Conservation (phyloP, 2,797 vertebrate genomes). For the Myiotriccus ornatus region DNA sequence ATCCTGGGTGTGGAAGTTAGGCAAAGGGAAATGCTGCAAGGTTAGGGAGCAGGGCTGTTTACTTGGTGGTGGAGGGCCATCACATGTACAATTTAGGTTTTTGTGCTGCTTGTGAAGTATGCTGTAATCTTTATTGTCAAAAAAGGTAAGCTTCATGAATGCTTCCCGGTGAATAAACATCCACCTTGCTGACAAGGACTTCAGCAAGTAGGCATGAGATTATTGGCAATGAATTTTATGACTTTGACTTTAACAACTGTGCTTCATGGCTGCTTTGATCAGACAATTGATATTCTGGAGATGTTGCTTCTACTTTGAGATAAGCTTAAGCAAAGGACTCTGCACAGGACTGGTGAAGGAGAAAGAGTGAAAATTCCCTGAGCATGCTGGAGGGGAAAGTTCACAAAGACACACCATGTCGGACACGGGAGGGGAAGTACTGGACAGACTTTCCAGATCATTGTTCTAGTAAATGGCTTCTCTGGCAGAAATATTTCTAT, state of each 20-base stretch:
- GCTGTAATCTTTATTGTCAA: background rate
- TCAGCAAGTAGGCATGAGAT: background rate
- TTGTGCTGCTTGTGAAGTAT: background rate
- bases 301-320: background rate
- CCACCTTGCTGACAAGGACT: conserved; percentile 19
- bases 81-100: background rate
- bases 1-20: background rate
- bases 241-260: conserved; percentile 42
- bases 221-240: conserved; percentile 37
- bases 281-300: conserved; percentile 57
- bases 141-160: background rate
- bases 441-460: conserved; percentile 20
- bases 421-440: background rate
- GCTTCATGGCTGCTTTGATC: conserved; percentile 50
- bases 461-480: conserved; percentile 30
- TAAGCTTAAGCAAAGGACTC: conserved; percentile 16
- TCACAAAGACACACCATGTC: background rate
- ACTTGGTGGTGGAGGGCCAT: background rate
- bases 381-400: background rate
- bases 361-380: conserved; percentile 15
- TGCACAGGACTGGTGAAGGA: conserved; percentile 1
- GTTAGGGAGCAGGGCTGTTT: background rate
- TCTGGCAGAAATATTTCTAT: background rate
- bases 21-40: background rate
- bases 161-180: background rate